Evolutionary conservation across 2,888 invertebrate species (phyloP).

Genomic region (Nomada ruficornis): DNA sequence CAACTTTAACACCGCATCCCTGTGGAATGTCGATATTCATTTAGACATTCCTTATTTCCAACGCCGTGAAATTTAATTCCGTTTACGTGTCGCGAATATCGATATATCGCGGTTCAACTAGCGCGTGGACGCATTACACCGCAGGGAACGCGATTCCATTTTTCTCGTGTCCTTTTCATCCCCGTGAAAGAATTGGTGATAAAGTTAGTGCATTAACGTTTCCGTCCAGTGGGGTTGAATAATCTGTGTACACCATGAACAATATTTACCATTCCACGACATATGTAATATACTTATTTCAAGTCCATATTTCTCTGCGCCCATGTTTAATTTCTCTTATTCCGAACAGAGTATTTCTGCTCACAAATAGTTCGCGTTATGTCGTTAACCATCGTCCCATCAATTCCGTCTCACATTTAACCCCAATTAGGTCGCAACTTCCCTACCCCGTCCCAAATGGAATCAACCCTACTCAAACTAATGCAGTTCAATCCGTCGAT

Average conservation of each 20-base stretch:
- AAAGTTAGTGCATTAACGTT: no score
- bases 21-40: constrained; percentile 65
- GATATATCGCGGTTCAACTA: constrained; percentile 10
- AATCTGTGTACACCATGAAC: neutral
- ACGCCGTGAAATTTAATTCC: constrained; percentile 42
- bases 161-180: neutral
- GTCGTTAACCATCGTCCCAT: no score
- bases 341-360: no score
- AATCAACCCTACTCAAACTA: neutral
- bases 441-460: neutral
- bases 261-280: neutral
- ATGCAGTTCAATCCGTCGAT: neutral
- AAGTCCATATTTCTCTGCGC: no score
- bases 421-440: neutral
- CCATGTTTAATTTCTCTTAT: no score
- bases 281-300: no score
- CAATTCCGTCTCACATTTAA: no score
- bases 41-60: constrained; percentile 62
- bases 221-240: neutral
- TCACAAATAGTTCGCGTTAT: no score
- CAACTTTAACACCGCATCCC: constrained; percentile 41
- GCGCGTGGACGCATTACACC: constrained; percentile 8
- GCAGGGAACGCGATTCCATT: neutral
- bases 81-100: constrained; percentile 41
- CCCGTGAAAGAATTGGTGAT: neutral